These are phyloP conservation scores for Endomychus coccineus DNA, from an alignment of 2,888 invertebrate genomes.

Conservation along the genomic window DNA sequence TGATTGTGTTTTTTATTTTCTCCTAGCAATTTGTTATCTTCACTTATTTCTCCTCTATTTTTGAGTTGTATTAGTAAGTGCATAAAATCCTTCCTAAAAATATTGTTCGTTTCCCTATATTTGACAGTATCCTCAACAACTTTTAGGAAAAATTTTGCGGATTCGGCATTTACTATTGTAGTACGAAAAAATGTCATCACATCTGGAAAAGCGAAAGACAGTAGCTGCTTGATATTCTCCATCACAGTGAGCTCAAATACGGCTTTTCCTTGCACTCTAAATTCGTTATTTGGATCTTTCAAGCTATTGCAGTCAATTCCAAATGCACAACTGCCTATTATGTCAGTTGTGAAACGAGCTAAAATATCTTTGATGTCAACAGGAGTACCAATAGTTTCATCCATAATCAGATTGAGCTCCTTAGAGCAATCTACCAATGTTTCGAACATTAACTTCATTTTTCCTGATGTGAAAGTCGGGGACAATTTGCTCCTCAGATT, in stretches of 20 bases:
- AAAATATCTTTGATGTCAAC: slow-evolving; percentile 11
- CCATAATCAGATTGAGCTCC: not conserved
- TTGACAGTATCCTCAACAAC: slow-evolving; percentile 43
- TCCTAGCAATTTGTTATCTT: slow-evolving; percentile 1
- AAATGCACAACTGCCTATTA: slow-evolving; percentile 20
- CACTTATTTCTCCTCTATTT: slow-evolving; percentile 10
- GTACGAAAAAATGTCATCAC: slow-evolving; percentile 3
- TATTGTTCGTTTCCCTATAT: slow-evolving; percentile 43
- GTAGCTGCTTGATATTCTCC: slow-evolving; percentile 8
- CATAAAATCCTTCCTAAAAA: slow-evolving; percentile 49
- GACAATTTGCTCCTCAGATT: slow-evolving; percentile 52
- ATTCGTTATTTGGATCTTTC: slow-evolving; percentile 14
- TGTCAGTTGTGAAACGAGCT: slow-evolving; percentile 17
- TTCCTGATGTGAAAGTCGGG: slow-evolving; percentile 57
- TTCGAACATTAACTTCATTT: slow-evolving; percentile 55
- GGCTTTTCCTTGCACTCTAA: slow-evolving; percentile 11
- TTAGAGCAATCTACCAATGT: slow-evolving; percentile 44
- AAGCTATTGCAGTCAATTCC: slow-evolving; percentile 19
- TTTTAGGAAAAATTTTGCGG: slow-evolving; percentile 41
- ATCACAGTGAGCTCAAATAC: slow-evolving; percentile 11
- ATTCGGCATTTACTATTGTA: not conserved
- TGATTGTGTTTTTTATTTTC: slow-evolving; percentile 2
- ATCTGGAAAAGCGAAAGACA: not conserved
- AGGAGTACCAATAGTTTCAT: not conserved
- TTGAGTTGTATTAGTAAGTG: slow-evolving; percentile 47